Conservation (phyloP, 2,113 vertebrate genomes). For the Scytalopus superciliaris region DNA sequence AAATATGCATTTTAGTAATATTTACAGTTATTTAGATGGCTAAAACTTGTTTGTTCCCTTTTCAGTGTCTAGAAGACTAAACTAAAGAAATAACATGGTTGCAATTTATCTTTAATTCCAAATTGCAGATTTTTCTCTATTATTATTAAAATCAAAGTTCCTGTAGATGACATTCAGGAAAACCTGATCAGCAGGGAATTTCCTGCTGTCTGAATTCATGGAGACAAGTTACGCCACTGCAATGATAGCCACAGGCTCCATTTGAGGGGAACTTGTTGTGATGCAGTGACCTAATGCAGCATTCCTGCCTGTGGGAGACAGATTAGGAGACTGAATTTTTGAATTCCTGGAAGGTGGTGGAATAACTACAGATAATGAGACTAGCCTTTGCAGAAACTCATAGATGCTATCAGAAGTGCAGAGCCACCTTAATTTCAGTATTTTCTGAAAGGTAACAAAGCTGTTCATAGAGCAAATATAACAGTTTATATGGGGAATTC, state of each 20-base stretch:
- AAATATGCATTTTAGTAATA: background rate
- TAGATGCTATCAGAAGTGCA: background rate
- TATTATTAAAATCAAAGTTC: constrained; percentile 39
- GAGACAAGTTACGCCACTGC: constrained; percentile 29
- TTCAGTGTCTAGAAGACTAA: background rate
- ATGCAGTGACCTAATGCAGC: constrained; percentile 29
- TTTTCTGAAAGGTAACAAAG: background rate
- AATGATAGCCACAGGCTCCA: constrained; percentile 34
- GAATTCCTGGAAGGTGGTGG: constrained; percentile 53
- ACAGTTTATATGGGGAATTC: background rate
- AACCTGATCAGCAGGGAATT: constrained; percentile 67
- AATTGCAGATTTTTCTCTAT: constrained; percentile 5
- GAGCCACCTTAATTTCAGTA: background rate
- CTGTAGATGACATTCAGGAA: constrained; percentile 63
- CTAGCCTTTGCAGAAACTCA: background rate
- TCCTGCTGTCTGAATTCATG: constrained; percentile 66
- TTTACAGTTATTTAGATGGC: background rate
- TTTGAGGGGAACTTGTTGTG: constrained; percentile 13
- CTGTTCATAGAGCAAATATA: background rate
- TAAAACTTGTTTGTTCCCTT: background rate
- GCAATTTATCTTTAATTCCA: constrained; percentile 51
- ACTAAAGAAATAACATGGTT: background rate
- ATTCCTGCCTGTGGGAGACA: constrained; percentile 52
- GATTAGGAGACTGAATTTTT: constrained; percentile 44
- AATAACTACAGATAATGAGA: constrained; percentile 23